A percentile compares a stretch with the other conserved stretches of the same genome.
phyloP scores from a whole-genome alignment of 2,797 vertebrate genomes.

The Octomys mimax region DNA sequence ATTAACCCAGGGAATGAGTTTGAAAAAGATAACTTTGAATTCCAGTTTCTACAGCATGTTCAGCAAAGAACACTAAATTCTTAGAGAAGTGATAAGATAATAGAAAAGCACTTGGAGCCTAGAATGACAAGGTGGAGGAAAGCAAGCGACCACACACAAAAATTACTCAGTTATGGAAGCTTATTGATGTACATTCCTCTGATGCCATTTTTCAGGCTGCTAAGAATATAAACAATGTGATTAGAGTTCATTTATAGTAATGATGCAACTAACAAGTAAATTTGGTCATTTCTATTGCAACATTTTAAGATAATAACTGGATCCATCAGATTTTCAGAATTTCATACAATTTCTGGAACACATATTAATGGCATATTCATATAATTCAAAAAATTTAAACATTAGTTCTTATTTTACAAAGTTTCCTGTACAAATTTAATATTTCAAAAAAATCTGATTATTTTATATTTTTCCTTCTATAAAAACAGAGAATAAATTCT shows the following conservation, averaged over 20 bases:
- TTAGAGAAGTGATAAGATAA: not conserved
- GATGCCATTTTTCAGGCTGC: not conserved
- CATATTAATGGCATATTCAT: not conserved
- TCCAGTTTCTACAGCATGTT: not conserved
- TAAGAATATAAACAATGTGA: not conserved
- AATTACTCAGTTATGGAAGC: not conserved
- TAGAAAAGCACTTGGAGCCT: not conserved
- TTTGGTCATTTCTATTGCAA: not conserved
- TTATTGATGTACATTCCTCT: not conserved
- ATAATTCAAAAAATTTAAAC: not conserved
- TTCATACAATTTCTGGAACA: not conserved
- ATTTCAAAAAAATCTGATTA: not conserved
- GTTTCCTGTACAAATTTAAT: not conserved
- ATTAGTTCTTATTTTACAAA: not conserved
- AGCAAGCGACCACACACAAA: not conserved
- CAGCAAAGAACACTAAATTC: not conserved
- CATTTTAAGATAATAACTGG: not conserved
- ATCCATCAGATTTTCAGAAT: not conserved
- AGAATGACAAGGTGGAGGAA: not conserved
- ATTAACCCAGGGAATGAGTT: not conserved
- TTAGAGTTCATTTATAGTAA: not conserved
- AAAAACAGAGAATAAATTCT: not conserved
- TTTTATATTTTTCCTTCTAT: not conserved
- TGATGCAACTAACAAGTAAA: not conserved
- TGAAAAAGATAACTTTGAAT: not conserved